A percentile compares a stretch with the other conserved stretches of the same genome.
Evolutionary conservation across 92 coral and sea anemone species (phyloP).

Genomic region (Umimayanthus kanabou): DNA sequence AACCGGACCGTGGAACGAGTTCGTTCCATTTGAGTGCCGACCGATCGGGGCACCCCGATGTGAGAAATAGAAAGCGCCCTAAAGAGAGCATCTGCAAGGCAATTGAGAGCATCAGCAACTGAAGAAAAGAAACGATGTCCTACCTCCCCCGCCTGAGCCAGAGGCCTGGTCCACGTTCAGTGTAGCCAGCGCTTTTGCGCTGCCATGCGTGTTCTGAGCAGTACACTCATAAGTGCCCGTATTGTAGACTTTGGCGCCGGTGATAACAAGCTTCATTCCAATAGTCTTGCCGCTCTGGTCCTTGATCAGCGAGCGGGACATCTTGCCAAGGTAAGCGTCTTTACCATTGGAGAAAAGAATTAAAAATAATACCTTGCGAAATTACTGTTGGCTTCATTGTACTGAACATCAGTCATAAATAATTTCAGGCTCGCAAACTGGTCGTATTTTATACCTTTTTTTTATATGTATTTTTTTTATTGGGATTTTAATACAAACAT

Average conservation of each 20-base stretch:
- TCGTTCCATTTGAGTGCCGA: not conserved
- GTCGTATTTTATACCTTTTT: too few relatives aligned
- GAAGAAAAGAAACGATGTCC: not conserved
- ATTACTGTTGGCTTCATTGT: not conserved
- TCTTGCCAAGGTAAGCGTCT: slow-evolving; percentile 72
- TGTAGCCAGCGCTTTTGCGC: slow-evolving; percentile 40
- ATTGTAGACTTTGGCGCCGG: slow-evolving; percentile 58
- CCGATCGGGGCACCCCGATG: too few relatives aligned
- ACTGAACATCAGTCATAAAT: not conserved
- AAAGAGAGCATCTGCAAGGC: not conserved
- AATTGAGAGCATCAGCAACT: not conserved
- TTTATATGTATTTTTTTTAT: too few relatives aligned
- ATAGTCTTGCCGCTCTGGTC: slow-evolving; percentile 52
- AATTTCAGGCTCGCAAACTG: not conserved
- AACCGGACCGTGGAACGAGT: not conserved
- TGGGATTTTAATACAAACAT: too few relatives aligned
- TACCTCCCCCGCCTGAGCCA: slow-evolving; percentile 56
- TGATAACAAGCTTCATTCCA: slow-evolving; percentile 63
- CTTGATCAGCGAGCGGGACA: slow-evolving; percentile 50
- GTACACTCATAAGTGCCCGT: slow-evolving; percentile 76
- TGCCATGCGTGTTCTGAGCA: slow-evolving; percentile 64
- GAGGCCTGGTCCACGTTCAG: slow-evolving; percentile 62
- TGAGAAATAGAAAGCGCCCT: not conserved
- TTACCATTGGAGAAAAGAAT: not conserved
- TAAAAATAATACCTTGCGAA: not conserved